Evolutionary conservation across 2,888 invertebrate species (phyloP), one percentile per base, ranked within the genome.

Genomic region (Campoletis raptor): DNA sequence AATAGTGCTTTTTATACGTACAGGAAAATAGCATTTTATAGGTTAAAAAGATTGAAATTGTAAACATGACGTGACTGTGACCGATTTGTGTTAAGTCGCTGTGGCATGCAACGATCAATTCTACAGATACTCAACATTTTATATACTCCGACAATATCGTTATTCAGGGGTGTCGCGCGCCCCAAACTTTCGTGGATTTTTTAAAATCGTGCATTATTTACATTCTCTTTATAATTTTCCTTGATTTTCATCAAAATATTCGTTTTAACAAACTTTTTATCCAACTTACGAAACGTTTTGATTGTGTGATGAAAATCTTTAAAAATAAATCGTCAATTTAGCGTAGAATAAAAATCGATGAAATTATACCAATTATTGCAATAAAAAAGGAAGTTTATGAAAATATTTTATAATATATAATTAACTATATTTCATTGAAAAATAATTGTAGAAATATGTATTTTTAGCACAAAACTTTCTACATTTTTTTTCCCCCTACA

Each of bases 21-120:
- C 15, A 67, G 12, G 12, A 30, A 48, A 69, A 30, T 15, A 48
- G 12, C n/a, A 30, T 70, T 24, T 70, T 24, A 76, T 21, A 40
- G 30, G n/a, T 64, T 48, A 36, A 69, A 61, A 67, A 40, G 69
- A 24, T 76, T 69, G n/a, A 36, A 67, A 61, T 42, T 30, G 69
- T 79, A 86, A 84, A 78, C 81, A 81, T 86, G 69, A 64, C 84
- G 86, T 86, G 86, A 86, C 80, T 70, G 64, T 57, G 64, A 30
- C 64, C 74, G 74, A 74, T 86, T 83, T 54, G 76, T 67, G 37
- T 45, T 30, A 42, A 48, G 57, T 73, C 64, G 61, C 77, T 61
- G 37, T 48, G 24, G 45, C 78, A 69, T 61, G 73, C 79, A 40
- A 48, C 61, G 67, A 83, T 79, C 24, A 54, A 40, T 67, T 45